These are phyloP conservation scores for Stegodyphus mimosarum DNA, from an alignment of 1,140 invertebrate genomes.

Conservation along the genomic window DNA sequence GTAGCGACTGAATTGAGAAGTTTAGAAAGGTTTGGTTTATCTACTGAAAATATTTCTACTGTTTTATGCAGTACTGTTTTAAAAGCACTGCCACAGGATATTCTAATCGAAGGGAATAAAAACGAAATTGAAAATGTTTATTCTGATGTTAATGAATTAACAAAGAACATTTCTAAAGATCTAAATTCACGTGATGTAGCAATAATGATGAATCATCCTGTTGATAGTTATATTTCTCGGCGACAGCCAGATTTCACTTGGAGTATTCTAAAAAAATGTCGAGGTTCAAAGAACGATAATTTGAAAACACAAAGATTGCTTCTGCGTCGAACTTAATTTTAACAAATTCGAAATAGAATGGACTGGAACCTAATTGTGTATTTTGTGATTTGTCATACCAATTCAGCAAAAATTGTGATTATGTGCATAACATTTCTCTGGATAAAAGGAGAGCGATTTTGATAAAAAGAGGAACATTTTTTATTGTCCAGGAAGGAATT, in stretches of 20 bases:
- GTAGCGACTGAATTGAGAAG: neutral
- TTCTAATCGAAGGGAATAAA: slow-evolving; percentile 5
- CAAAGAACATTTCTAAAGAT: too few relatives aligned
- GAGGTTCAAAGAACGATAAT: neutral
- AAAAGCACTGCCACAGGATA: neutral
- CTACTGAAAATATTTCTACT: neutral
- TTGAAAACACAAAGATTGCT: neutral
- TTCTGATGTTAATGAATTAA: neutral
- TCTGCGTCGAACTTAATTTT: slow-evolving; percentile 2
- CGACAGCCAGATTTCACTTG: too few relatives aligned
- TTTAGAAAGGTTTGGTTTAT: slow-evolving; percentile 8
- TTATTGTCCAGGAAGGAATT: too few relatives aligned
- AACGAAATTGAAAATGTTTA: neutral
- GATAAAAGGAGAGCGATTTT: slow-evolving; percentile 27
- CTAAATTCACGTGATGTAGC: neutral
- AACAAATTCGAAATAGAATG: neutral
- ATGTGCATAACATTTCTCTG: neutral
- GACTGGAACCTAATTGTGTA: neutral
- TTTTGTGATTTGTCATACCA: neutral
- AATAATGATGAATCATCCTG: neutral
- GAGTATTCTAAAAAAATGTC: too few relatives aligned
- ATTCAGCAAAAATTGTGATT: neutral
- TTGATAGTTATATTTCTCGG: too few relatives aligned
- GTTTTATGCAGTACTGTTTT: neutral
- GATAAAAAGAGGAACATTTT: slow-evolving; percentile 20